A percentile compares a stretch with the other conserved stretches of the same genome.
phyloP scores from a whole-genome alignment of 1,140 invertebrate species.

The Drosophila azteca region DNA sequence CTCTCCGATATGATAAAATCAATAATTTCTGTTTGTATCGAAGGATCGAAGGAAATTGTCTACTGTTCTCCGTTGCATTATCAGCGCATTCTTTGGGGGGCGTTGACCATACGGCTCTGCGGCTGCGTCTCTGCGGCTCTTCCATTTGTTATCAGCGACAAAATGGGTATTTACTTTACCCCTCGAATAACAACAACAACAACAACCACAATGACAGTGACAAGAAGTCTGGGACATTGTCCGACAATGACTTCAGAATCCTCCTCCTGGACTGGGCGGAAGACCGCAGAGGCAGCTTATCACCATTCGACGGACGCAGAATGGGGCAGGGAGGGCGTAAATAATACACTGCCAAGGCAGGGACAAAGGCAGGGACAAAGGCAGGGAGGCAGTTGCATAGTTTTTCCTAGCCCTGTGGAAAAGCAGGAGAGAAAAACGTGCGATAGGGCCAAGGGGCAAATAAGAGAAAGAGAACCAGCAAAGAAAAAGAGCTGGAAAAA shows the following conservation, averaged over 20 bases:
- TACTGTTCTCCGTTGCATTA: conserved; percentile 20
- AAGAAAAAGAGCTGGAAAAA: neutral
- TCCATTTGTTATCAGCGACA: conserved; percentile 54
- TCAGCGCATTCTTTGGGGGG: conserved; percentile 58
- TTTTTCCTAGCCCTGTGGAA: conserved; percentile 28
- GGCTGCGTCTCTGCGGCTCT: conserved; percentile 1
- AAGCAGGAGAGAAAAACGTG: conserved; percentile 33
- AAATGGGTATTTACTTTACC: too few species aligned
- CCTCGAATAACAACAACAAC: neutral
- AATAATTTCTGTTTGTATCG: neutral
- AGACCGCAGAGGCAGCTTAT: conserved; percentile 74
- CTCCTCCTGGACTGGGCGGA: conserved; percentile 65
- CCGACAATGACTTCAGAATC: conserved; percentile 67
- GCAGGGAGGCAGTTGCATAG: conserved; percentile 8
- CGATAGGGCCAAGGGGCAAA: conserved; percentile 47
- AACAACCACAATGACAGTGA: neutral
- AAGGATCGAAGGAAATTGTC: conserved; percentile 16
- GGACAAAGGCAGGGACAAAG: neutral
- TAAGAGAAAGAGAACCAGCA: neutral
- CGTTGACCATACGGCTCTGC: conserved; percentile 56
- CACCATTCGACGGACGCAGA: conserved; percentile 32
- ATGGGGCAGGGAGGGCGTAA: conserved; percentile 49
- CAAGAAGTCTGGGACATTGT: conserved; percentile 52
- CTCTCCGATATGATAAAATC: neutral
- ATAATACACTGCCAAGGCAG: conserved; percentile 44